Evolutionary conservation across 2,888 invertebrate species (phyloP).

Genomic region (Lepidocyrtoides sp.): DNA sequence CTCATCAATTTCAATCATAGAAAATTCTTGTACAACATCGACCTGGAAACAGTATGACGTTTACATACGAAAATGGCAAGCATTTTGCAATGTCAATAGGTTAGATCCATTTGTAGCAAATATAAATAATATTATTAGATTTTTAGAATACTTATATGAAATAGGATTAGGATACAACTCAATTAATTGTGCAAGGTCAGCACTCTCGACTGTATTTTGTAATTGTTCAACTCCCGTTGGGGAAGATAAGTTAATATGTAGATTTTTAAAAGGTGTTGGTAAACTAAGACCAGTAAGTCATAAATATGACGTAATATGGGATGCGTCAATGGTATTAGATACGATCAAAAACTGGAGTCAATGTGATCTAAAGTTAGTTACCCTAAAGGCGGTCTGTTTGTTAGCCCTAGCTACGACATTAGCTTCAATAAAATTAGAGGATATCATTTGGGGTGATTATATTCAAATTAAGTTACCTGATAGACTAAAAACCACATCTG

Average conservation of each 20-base stretch:
- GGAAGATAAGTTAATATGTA: neutral
- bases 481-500: conserved; percentile 1
- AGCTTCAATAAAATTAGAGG: neutral
- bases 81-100: neutral
- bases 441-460: neutral
- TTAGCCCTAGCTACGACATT: neutral
- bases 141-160: neutral
- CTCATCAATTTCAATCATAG: neutral
- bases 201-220: neutral
- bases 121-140: neutral
- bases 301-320: conserved; percentile 15
- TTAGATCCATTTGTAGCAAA: neutral
- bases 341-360: neutral
- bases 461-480: neutral
- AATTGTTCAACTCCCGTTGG: neutral
- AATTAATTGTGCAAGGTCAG: neutral
- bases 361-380: neutral
- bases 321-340: neutral
- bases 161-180: neutral
- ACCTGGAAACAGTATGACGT: conserved; percentile 62
- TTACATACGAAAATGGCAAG: conserved; percentile 30
- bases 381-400: neutral
- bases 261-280: neutral
- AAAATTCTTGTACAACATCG: neutral
- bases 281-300: neutral